These are phyloP conservation scores for Nematolebias whitei DNA, from an alignment of 2,113 vertebrate species.

Conservation along the genomic window DNA sequence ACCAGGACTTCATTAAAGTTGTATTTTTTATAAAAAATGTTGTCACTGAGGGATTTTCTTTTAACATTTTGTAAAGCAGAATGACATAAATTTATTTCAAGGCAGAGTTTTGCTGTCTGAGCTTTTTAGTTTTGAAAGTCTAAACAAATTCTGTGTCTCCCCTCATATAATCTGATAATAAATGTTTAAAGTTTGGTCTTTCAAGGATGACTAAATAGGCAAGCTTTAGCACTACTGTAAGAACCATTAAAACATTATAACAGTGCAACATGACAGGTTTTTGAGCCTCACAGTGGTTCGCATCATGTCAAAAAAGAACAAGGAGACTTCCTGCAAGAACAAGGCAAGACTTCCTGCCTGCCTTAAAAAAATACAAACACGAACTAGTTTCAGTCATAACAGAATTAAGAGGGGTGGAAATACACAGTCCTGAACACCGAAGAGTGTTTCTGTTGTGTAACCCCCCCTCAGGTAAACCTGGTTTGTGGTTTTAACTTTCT, in stretches of 20 bases:
- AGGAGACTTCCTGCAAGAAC: too few species aligned
- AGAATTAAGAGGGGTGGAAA: background rate
- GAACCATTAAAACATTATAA: background rate
- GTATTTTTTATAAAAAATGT: too few species aligned
- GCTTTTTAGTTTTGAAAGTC: constrained; percentile 13
- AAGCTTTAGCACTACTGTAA: background rate
- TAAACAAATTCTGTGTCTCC: background rate
- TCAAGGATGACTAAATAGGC: background rate
- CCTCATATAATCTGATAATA: background rate
- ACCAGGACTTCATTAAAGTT: too few species aligned
- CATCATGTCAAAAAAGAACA: too few species aligned
- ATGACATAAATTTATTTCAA: background rate
- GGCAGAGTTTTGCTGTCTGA: background rate
- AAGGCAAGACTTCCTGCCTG: background rate
- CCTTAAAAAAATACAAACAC: background rate
- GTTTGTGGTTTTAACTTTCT: background rate
- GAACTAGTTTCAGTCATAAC: background rate
- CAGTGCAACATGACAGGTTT: background rate
- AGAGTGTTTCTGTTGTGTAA: background rate
- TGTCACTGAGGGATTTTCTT: background rate
- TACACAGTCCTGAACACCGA: background rate
- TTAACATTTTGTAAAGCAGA: background rate
- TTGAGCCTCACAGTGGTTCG: background rate
- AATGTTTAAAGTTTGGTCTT: background rate
- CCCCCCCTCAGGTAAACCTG: background rate